Base-by-base conservation (phyloP, 1,140 invertebrate species). In the Elymnias hypermnestra region DNA sequence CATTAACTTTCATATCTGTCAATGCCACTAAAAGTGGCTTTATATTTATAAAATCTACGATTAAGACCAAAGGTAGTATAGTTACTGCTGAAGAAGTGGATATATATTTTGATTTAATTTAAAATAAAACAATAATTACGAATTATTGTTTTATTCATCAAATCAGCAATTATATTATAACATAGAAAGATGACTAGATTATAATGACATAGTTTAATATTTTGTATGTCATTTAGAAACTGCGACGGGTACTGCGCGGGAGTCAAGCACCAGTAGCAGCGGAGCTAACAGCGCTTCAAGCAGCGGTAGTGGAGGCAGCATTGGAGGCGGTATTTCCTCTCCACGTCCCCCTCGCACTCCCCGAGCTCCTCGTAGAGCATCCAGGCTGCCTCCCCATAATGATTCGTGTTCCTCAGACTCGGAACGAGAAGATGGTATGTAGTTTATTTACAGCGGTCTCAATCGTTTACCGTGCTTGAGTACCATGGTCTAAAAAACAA, bases 341-440 rank as follows among this genome's bases (percentile, higher is more conserved):
- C 56, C 48, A 4, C 43, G 50, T 36, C 39, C 63, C 2, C 57
- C 63, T 7, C 58, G 36, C 48, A 55, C 61, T 7, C 62, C 61
- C 8, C 56, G 50, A 10, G 38, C 49, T 0, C 46, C 48, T 0
- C 55, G 44, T 36, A 53, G 33, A 10, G 26, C 42, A 5, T 31
- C 33, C 4, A 48, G 50, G 23, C 22, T 7, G 7, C 52, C 41
- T 5, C 55, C 48, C 4, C 52, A 46, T 17, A 45, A 51, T 4
- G 59, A 75, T 63, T 74, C 82, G 22, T 93, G 93, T 63, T 92
- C 92, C 14, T 95, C 94, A 0, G 94, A 96, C 53, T 94, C 91
- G 23, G 95, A 97, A 43, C 88, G 88, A 28, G 93, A 95, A 37
- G 93, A 95, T 53, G 89, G 82, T 86, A 53, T 21, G 31, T 39